Evolutionary conservation across 2,797 vertebrate species (phyloP).

Genomic region (Pipistrellus nathusii): DNA sequence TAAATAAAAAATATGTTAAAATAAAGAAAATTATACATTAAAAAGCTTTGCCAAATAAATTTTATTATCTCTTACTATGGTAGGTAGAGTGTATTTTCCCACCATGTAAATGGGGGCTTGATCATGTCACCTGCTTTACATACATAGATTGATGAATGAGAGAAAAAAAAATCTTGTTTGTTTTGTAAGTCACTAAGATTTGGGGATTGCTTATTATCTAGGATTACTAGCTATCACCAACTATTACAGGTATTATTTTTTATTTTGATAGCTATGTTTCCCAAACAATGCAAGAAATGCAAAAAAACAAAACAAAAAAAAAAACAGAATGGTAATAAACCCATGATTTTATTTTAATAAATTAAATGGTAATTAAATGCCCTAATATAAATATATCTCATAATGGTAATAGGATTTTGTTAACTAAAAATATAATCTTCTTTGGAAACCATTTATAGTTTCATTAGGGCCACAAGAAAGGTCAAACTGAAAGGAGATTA

Average conservation of each 20-base stretch:
- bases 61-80: background rate
- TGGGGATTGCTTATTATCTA: constrained; percentile 11
- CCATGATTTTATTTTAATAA: background rate
- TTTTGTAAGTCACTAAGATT: background rate
- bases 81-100: background rate
- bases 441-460: constrained; percentile 46
- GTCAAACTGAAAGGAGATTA: constrained; percentile 49
- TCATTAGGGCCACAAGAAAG: background rate
- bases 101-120: background rate
- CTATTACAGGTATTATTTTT: constrained; percentile 17
- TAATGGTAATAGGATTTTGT: constrained; percentile 30
- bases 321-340: background rate
- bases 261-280: constrained; percentile 45
- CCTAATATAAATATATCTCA: background rate
- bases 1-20: no score
- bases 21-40: background rate
- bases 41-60: background rate
- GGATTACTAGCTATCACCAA: background rate
- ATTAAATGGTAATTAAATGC: constrained; percentile 30
- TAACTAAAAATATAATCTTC: constrained; percentile 2
- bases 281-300: constrained; percentile 12
- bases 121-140: background rate
- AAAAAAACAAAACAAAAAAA: background rate
- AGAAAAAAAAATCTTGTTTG: background rate
- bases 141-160: background rate